phyloP scores from a whole-genome alignment of 2,113 vertebrate genomes.

The Balaeniceps rex region DNA sequence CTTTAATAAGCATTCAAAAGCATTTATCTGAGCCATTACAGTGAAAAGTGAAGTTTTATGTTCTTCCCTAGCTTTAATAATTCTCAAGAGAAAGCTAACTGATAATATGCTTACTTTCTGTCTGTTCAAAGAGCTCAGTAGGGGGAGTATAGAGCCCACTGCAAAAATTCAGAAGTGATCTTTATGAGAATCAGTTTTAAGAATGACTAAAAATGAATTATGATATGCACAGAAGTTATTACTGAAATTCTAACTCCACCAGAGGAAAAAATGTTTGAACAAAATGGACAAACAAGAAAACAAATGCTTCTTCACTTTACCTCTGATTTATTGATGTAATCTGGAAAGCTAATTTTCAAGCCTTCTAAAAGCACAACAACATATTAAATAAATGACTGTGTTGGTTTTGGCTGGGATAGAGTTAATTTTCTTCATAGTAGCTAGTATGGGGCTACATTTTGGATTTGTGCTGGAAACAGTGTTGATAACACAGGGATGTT shows the following conservation, averaged over 20 bases:
- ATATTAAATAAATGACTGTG: background rate
- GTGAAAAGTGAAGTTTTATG: background rate
- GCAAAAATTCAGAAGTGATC: background rate
- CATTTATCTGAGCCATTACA: background rate
- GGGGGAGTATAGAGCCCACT: conserved; percentile 15
- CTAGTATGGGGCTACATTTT: too few relatives aligned
- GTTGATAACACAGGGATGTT: too few relatives aligned
- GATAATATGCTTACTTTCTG: background rate
- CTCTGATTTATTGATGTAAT: background rate
- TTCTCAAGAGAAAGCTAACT: background rate
- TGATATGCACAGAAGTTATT: background rate
- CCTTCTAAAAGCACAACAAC: background rate
- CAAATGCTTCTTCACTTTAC: background rate
- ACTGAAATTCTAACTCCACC: background rate
- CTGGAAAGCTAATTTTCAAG: background rate
- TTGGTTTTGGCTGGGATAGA: too few relatives aligned
- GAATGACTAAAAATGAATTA: background rate
- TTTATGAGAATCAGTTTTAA: background rate
- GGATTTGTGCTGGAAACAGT: too few relatives aligned
- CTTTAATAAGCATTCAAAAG: background rate
- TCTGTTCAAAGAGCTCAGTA: conserved; percentile 1
- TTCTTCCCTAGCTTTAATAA: background rate
- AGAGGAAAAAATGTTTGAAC: background rate
- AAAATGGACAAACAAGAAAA: background rate
- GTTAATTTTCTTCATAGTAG: too few relatives aligned